Conservation (phyloP, 2,888 invertebrate species). For the Hirtodrosophila trivittata region DNA sequence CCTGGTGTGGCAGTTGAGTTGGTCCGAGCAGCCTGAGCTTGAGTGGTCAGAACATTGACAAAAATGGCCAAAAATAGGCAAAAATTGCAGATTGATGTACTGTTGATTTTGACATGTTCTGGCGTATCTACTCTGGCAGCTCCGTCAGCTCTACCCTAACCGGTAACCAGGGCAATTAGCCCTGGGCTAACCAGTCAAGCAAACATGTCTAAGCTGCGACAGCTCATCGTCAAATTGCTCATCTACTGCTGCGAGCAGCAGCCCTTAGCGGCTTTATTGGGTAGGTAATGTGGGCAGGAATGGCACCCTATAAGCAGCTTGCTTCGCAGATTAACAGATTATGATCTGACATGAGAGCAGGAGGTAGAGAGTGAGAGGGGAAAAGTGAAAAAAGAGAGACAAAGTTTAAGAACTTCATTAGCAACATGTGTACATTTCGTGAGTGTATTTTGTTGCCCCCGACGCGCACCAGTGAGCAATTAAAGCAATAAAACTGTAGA, state of each 20-base stretch:
- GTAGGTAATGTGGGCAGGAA: constrained; percentile 13
- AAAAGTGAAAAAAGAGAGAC: constrained; percentile 32
- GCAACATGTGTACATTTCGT: constrained; percentile 67
- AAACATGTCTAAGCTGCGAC: constrained; percentile 32
- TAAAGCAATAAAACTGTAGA: constrained; percentile 76
- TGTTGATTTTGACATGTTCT: constrained; percentile 37
- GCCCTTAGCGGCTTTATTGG: constrained; percentile 28
- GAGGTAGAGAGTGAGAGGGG: not conserved
- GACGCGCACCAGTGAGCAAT: constrained; percentile 71
- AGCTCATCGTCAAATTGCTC: constrained; percentile 33
- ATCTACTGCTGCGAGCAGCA: not conserved
- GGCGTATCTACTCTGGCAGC: constrained; percentile 6
- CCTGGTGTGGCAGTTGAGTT: constrained; percentile 16
- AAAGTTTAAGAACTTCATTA: constrained; percentile 76
- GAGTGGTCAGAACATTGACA: constrained; percentile 8
- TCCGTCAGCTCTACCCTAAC: constrained; percentile 3
- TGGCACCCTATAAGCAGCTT: constrained; percentile 46
- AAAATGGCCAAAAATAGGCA: constrained; percentile 2
- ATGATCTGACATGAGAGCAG: constrained; percentile 68
- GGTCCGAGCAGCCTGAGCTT: constrained; percentile 10
- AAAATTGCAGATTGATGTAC: constrained; percentile 50
- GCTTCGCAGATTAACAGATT: constrained; percentile 73
- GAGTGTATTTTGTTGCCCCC: constrained; percentile 56
- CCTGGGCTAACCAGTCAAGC: constrained; percentile 24
- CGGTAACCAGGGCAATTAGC: constrained; percentile 42